A percentile compares a stretch with the other conserved stretches of the same genome.
Evolutionary conservation across 92 coral and sea anemone genomes (phyloP).

Genomic region (Parazoanthus darwini): DNA sequence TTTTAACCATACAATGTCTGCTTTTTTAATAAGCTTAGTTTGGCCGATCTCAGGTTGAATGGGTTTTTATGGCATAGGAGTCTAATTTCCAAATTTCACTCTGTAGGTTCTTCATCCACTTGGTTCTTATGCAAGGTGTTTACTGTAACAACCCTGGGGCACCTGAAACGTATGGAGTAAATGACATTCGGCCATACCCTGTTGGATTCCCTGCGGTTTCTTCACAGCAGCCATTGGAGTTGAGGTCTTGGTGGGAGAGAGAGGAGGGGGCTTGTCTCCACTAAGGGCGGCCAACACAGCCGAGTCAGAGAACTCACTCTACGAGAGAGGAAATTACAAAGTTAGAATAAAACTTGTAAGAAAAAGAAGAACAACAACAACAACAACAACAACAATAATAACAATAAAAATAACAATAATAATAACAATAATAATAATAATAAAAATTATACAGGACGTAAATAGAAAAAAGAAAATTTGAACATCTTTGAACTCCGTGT

Average conservation of each 20-base stretch:
- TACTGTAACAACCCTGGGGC: no score
- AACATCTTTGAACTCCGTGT: no score
- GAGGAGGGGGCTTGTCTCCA: constrained; percentile 57
- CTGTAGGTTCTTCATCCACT: background rate
- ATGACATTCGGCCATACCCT: background rate
- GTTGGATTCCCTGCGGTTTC: background rate
- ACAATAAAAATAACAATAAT: no score
- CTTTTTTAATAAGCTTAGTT: no score
- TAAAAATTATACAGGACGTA: no score
- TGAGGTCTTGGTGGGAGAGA: constrained; percentile 47
- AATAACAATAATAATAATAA: no score
- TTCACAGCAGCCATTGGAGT: constrained; percentile 34
- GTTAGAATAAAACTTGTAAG: background rate
- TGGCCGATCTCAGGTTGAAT: no score
- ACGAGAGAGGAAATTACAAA: background rate
- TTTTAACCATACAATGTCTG: no score
- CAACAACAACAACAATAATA: no score
- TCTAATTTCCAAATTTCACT: background rate
- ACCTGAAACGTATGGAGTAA: background rate
- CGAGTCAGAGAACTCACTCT: constrained; percentile 54
- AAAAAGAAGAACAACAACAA: no score
- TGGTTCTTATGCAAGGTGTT: background rate
- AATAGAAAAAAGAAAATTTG: no score
- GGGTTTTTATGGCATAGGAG: background rate
- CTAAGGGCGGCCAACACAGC: constrained; percentile 66